Evolutionary conservation across 2,113 vertebrate species (phyloP), one percentile per base, ranked within the genome.

Genomic region (Xenopus borealis): DNA sequence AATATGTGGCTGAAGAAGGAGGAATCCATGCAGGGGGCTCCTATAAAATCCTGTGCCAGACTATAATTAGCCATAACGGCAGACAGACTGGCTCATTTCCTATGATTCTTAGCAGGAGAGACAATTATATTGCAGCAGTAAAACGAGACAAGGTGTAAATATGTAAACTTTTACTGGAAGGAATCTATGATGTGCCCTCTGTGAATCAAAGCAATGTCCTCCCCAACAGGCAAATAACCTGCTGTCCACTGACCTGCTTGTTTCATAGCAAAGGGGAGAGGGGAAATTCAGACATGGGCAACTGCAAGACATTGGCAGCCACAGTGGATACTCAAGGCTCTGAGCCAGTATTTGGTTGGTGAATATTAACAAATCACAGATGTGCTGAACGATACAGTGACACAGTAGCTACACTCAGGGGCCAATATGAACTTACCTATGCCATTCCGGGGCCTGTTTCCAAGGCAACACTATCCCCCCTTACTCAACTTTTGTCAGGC

Each of bases 81-180:
- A 86, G 88, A 86, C 88, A 87, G 81, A 86, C 86, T 89, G 88
- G 88, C 87, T 90, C 87, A 83, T 69, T 79, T 83, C 83, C 84
- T 85, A 81, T 89, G 87, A 92, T 86, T 91, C 89, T 88, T 88
- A 89, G 89, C 88, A 89, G 89, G 89, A 50, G 86, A 88, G 88
- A 91, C 87, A 89, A 92, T 92, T 89, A 89, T 79, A 85, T 62
- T 89, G 86, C 84, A 82, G 83, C 78, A 80, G 1, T 85, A 82
- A 86, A 91, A 90, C 83, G 80, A 87, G 83, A 85, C 75, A 87
- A 1, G 80, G 83, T 89, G 88, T 90, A 91, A 91, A 92, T 89
- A 91, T 85, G 88, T 61, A 90, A 91, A 89, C 83, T 84, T 81
- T 82, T 16, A 50, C 47, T 50, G 6, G 47, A 50, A 84, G 85